These are phyloP conservation scores for Catamblyrhynchus diadema DNA, from an alignment of 2,797 vertebrate genomes.

Conservation along the genomic window DNA sequence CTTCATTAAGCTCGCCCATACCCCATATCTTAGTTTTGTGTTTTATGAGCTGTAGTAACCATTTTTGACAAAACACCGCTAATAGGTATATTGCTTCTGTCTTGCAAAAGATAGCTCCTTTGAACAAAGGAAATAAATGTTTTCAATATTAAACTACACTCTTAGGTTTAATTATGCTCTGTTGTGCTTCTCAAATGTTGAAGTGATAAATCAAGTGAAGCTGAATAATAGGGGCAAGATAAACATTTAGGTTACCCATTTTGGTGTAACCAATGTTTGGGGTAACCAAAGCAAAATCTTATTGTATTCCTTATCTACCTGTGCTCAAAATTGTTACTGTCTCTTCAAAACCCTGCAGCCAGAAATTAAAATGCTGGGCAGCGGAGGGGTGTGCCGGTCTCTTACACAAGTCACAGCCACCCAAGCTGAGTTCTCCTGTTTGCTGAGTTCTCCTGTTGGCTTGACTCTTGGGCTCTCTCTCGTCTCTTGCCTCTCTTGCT, in stretches of 20 bases:
- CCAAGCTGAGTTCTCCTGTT: no score
- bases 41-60: background rate
- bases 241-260: background rate
- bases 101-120: background rate
- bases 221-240: background rate
- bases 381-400: fast-evolving
- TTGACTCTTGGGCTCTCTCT: background rate
- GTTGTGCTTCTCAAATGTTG: background rate
- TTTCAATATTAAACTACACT: background rate
- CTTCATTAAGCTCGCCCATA: background rate
- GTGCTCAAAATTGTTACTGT: background rate
- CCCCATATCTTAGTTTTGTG: background rate
- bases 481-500: background rate
- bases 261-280: background rate
- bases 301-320: background rate
- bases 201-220: background rate
- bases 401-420: background rate
- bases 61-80: background rate
- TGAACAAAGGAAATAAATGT: background rate
- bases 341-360: background rate
- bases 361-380: background rate
- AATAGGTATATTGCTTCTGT: background rate
- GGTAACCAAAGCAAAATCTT: background rate
- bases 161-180: background rate
- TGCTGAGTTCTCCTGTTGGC: no score